Evolutionary conservation across 2,113 vertebrate species (phyloP).

Genomic region (Corvus moneduloides): DNA sequence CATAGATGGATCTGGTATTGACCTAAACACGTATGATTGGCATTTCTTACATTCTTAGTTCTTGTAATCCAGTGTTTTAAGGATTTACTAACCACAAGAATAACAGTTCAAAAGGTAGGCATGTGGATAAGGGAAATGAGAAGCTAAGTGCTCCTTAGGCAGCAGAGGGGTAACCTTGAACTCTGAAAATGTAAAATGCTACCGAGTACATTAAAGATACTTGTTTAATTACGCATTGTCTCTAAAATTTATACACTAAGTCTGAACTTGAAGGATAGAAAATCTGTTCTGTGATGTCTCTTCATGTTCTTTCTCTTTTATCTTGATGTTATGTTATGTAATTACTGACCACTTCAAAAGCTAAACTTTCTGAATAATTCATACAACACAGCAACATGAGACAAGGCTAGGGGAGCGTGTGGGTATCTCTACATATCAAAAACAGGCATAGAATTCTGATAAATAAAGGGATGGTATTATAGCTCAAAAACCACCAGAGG

Average conservation of each 20-base stretch:
- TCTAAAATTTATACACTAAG: background rate
- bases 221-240: slow-evolving; percentile 5
- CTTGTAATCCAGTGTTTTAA: background rate
- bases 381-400: background rate
- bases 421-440: slow-evolving; percentile 9
- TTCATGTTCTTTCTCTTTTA: background rate
- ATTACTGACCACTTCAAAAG: slow-evolving; percentile 54
- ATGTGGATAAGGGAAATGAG: background rate
- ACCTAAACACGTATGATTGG: background rate
- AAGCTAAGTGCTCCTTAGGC: background rate
- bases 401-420: slow-evolving; percentile 1
- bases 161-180: background rate
- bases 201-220: background rate
- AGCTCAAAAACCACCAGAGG: background rate
- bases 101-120: background rate
- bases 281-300: background rate
- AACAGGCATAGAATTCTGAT: background rate
- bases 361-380: slow-evolving; percentile 54
- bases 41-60: background rate
- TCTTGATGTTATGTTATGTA: slow-evolving; percentile 1
- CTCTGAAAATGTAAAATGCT: slow-evolving; percentile 11
- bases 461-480: background rate
- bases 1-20: background rate
- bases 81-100: background rate
- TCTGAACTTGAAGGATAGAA: background rate